Conservation (phyloP, 1,140 invertebrate genomes). For the Acromyrmex echinatior region DNA sequence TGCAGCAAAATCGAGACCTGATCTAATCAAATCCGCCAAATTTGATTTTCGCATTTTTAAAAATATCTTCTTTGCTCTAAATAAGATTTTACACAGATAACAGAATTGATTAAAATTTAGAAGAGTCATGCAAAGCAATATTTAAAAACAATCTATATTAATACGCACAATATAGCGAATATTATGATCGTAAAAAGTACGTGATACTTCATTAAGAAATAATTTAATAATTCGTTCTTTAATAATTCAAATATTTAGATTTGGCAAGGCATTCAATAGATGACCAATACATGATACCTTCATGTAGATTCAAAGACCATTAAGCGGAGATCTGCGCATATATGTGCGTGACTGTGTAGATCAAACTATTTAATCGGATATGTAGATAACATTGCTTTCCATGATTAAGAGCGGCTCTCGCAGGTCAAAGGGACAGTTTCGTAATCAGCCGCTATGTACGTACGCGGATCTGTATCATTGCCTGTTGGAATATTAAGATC, state of each 20-base stretch:
- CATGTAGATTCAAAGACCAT: slow-evolving; percentile 14
- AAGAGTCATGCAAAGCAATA: not conserved
- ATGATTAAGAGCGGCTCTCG: slow-evolving; percentile 54
- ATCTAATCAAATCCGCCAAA: not conserved
- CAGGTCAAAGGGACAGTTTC: slow-evolving; percentile 48
- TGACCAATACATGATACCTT: slow-evolving; percentile 1
- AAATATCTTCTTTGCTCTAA: not conserved
- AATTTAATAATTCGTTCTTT: not conserved
- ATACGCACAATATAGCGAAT: not conserved
- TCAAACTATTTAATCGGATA: slow-evolving; percentile 62
- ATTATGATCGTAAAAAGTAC: too few relatives aligned
- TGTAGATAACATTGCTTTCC: slow-evolving; percentile 53
- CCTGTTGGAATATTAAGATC: slow-evolving; percentile 56
- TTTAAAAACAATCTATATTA: not conserved
- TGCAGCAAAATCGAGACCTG: not conserved
- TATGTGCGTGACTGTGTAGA: not conserved
- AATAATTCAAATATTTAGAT: not conserved
- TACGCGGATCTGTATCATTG: slow-evolving; percentile 36
- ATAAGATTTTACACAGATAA: not conserved
- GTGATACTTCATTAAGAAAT: not conserved
- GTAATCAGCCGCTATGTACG: slow-evolving; percentile 47
- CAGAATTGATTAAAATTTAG: not conserved
- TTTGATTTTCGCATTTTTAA: not conserved
- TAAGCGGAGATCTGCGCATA: not conserved
- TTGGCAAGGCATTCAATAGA: not conserved